Conservation (phyloP, 1,140 invertebrate genomes). For the Drosophila serrata region DNA sequence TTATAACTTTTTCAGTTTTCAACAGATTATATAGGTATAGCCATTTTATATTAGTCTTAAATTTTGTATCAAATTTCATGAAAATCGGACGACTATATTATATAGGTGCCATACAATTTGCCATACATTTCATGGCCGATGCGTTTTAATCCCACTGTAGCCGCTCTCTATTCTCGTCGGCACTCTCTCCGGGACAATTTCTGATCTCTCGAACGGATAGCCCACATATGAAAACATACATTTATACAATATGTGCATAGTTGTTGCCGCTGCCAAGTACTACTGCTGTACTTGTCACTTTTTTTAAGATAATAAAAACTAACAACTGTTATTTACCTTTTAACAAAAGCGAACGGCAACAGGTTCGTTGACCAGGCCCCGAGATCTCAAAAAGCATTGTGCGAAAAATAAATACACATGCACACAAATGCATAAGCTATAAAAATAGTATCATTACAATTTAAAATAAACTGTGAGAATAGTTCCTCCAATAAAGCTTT, state of each 20-base stretch:
- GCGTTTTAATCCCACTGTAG: background rate
- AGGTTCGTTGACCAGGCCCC: constrained; percentile 64
- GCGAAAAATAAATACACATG: constrained; percentile 12
- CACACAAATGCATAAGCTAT: background rate
- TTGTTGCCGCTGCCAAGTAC: background rate
- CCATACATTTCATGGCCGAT: background rate
- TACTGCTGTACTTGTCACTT: constrained; percentile 46
- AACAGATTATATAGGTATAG: too few relatives aligned
- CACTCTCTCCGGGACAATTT: constrained; percentile 1
- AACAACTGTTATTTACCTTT: constrained; percentile 57
- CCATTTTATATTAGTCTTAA: too few relatives aligned
- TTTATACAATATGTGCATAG: background rate
- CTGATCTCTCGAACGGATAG: background rate
- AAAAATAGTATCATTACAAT: constrained; percentile 2
- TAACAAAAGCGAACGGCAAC: constrained; percentile 39
- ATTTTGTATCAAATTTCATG: too few relatives aligned
- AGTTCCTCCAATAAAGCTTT: background rate
- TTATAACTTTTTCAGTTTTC: too few relatives aligned
- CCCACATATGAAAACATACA: background rate
- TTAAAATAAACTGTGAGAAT: background rate
- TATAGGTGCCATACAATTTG: too few relatives aligned
- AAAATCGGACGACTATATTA: too few relatives aligned
- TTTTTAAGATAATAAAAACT: constrained; percentile 66
- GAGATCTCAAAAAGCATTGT: constrained; percentile 1
- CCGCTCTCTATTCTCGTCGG: background rate